phyloP scores from a whole-genome alignment of 2,888 invertebrate species.

The Drosophila meridionalis region DNA sequence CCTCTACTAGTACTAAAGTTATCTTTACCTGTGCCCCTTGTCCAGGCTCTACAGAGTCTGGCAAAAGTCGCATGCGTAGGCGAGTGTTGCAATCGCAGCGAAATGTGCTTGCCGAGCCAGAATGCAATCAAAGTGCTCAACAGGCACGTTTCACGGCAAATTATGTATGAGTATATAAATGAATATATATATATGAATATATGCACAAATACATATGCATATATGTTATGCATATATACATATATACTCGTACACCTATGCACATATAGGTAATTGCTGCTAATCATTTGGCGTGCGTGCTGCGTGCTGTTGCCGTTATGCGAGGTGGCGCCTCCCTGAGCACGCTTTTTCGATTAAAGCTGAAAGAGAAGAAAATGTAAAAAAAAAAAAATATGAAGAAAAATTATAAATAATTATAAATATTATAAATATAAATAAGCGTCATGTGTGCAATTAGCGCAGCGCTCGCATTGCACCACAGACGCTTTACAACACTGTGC shows the following conservation, averaged over 20 bases:
- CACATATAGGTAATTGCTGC: slow-evolving; percentile 38
- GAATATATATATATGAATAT: background rate
- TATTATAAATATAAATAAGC: slow-evolving; percentile 20
- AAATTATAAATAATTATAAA: background rate
- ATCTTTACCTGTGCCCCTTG: background rate
- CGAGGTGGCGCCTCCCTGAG: slow-evolving; percentile 50
- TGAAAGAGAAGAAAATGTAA: background rate
- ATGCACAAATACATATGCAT: background rate
- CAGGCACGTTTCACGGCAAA: slow-evolving; percentile 34
- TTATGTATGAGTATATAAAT: background rate
- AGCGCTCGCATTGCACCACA: slow-evolving; percentile 14
- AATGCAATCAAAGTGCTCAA: slow-evolving; percentile 31
- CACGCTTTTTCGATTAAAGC: slow-evolving; percentile 53
- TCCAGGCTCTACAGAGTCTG: slow-evolving; percentile 1
- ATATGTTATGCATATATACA: background rate
- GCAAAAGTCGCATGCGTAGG: slow-evolving; percentile 23
- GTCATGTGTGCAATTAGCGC: background rate
- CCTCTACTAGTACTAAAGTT: too few species aligned
- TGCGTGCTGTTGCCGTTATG: slow-evolving; percentile 47
- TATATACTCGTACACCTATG: background rate
- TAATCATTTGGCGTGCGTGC: slow-evolving; percentile 58
- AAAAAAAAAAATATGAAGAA: background rate
- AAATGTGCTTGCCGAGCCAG: slow-evolving; percentile 25
- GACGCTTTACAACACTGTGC: slow-evolving; percentile 34
- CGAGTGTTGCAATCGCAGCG: slow-evolving; percentile 8